Conservation (phyloP, 30 jellyfish, hydroid and myxozoan genomes). For the Catostylus mosaicus region DNA sequence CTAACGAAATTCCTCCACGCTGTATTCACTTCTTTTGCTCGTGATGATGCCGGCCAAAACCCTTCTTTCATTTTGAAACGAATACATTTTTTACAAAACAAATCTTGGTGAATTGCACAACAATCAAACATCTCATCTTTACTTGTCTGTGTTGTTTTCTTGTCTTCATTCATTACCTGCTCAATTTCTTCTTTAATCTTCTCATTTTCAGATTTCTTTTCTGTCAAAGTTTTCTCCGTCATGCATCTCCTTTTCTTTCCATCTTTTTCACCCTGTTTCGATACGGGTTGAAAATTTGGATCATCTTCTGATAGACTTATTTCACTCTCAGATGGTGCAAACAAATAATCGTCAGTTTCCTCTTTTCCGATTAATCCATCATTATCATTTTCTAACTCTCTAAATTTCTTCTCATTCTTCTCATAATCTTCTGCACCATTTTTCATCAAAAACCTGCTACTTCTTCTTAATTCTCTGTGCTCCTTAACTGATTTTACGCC, state of each 20-base stretch:
- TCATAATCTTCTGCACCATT: neutral
- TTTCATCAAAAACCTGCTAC: conserved; percentile 28
- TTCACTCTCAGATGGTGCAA: conserved; percentile 23
- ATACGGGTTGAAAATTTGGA: conserved; percentile 1
- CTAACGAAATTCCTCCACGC: conserved; percentile 38
- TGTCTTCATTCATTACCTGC: neutral
- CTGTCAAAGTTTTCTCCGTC: neutral
- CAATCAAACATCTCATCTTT: conserved; percentile 64
- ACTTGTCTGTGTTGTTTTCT: conserved; percentile 8
- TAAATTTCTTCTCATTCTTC: neutral
- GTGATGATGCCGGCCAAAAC: conserved; percentile 38
- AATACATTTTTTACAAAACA: conserved; percentile 37
- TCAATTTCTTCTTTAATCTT: neutral
- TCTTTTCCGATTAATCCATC: neutral
- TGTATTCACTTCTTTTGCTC: conserved; percentile 49
- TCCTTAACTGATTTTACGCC: neutral
- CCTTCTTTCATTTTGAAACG: conserved; percentile 47
- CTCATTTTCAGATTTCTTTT: too few relatives aligned
- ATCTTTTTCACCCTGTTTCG: neutral
- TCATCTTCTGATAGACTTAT: conserved; percentile 17
- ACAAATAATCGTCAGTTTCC: conserved; percentile 12
- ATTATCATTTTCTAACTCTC: neutral
- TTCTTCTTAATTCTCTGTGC: conserved; percentile 12
- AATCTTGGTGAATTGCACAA: conserved; percentile 42
- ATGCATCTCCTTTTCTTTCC: neutral